Percentiles rank a stretch among this genome's conserved stretches.
phyloP scores from a whole-genome alignment of 2,113 vertebrate species.

The Phalacrocorax pelagicus region DNA sequence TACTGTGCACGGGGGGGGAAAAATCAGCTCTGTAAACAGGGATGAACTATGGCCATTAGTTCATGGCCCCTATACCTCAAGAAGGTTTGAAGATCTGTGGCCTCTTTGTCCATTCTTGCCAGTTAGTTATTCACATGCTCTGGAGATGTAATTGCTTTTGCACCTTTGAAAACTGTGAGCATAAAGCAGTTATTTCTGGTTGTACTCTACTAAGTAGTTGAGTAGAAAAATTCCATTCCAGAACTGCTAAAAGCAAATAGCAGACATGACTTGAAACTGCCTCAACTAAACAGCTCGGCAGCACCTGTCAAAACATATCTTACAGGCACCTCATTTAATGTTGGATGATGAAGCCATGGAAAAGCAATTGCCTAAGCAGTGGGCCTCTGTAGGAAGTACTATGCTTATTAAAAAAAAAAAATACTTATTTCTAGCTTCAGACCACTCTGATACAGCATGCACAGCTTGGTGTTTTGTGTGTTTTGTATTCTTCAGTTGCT shows the following conservation, averaged over 20 bases:
- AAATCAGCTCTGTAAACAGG: neutral
- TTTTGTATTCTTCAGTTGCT: neutral
- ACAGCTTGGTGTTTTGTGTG: neutral
- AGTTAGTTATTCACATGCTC: neutral
- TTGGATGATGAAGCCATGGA: constrained; percentile 22
- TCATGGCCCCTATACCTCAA: neutral
- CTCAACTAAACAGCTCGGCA: constrained; percentile 33
- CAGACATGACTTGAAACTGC: constrained; percentile 29
- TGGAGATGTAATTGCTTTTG: neutral
- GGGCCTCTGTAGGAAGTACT: neutral
- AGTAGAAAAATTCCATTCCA: constrained; percentile 34
- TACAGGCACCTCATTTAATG: constrained; percentile 8
- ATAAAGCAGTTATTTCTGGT: neutral
- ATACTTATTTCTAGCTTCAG: neutral
- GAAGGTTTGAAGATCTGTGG: neutral
- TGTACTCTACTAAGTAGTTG: neutral
- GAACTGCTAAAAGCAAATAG: constrained; percentile 20
- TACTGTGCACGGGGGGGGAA: neutral
- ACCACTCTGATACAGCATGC: neutral
- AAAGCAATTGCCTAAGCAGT: constrained; percentile 21
- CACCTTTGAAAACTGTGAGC: neutral
- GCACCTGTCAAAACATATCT: constrained; percentile 51
- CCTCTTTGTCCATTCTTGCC: neutral
- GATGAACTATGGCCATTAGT: neutral
- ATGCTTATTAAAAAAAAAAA: neutral